phyloP scores from a whole-genome alignment of 2,113 vertebrate species.

The Tragelaphus imberbis region DNA sequence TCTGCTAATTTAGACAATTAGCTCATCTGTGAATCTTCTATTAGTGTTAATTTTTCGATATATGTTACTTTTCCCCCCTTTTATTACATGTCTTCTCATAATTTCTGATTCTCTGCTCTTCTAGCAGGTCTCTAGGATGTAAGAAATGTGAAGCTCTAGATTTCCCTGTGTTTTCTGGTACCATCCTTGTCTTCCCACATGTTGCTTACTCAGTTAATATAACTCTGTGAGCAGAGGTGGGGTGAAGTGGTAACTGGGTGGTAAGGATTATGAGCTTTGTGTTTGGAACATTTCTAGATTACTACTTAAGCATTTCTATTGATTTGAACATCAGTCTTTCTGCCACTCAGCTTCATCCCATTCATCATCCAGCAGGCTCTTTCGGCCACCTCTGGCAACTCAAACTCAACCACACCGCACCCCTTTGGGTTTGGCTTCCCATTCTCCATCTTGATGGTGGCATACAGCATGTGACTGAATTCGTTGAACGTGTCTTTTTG shows the following conservation, averaged over 20 bases:
- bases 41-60: neutral
- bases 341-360: neutral
- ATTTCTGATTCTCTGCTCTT: neutral
- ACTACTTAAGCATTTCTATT: neutral
- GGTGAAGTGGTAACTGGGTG: neutral
- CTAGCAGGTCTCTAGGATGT: neutral
- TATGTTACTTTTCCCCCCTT: neutral
- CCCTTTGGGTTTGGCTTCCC: neutral
- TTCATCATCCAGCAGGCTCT: neutral
- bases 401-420: neutral
- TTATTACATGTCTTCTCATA: neutral
- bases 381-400: neutral
- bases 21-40: neutral
- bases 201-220: neutral
- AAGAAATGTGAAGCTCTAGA: neutral
- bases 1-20: neutral
- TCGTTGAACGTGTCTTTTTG: neutral
- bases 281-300: neutral
- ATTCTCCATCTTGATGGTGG: neutral
- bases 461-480: neutral
- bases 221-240: neutral
- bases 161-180: neutral
- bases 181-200: neutral
- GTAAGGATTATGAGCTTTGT: neutral
- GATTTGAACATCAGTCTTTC: neutral